phyloP scores from a whole-genome alignment of 2,888 invertebrate genomes.

The Noctua fimbriata region DNA sequence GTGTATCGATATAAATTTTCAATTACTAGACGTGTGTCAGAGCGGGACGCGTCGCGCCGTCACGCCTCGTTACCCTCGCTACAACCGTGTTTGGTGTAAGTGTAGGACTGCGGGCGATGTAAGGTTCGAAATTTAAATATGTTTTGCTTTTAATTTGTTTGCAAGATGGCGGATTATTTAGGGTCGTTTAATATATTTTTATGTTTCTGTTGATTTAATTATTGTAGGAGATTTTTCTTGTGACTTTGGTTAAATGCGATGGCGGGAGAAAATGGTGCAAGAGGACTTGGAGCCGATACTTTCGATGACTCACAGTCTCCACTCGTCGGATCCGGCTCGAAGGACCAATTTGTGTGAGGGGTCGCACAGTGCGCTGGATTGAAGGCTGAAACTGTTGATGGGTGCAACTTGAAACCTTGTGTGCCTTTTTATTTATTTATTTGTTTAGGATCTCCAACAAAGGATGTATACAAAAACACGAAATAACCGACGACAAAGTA shows the following conservation, averaged over 20 bases:
- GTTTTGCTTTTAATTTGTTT: conserved; percentile 38
- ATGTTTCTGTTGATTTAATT: neutral
- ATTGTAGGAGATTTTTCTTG: neutral
- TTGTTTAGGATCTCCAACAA: too few species aligned
- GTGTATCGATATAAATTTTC: conserved; percentile 71
- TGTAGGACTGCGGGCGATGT: conserved; percentile 45
- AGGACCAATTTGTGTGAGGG: neutral
- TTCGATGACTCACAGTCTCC: neutral
- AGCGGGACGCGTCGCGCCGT: conserved; percentile 63
- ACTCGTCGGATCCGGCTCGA: neutral
- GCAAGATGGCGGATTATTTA: conserved; percentile 29
- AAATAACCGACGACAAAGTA: too few species aligned
- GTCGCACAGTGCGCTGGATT: neutral
- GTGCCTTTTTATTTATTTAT: too few species aligned
- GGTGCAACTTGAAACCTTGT: neutral
- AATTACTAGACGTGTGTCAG: conserved; percentile 70
- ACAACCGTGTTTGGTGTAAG: conserved; percentile 59
- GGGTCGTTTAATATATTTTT: neutral
- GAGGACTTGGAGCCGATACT: neutral
- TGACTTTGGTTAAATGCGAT: neutral
- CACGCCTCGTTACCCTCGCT: conserved; percentile 70
- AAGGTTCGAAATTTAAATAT: conserved; percentile 36
- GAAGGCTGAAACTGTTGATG: neutral
- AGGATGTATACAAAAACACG: too few species aligned
- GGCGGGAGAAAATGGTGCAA: neutral